Conservation (phyloP, 1,140 invertebrate species). For the Bombus turneri region DNA sequence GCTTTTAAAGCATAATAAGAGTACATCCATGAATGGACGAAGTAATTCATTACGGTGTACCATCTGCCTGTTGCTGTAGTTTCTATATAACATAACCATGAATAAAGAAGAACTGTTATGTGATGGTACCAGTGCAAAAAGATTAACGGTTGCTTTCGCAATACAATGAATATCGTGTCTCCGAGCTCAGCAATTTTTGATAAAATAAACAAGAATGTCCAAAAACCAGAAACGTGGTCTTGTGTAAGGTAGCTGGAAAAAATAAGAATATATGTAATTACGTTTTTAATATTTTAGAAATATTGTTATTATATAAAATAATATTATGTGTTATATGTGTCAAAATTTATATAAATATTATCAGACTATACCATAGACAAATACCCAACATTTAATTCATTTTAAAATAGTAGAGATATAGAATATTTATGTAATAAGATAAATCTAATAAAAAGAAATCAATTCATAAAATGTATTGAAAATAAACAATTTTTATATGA, state of each 20-base stretch:
- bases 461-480: no score
- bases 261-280: conserved; percentile 21
- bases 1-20: conserved; percentile 96
- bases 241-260: conserved; percentile 91
- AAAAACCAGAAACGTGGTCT: conserved; percentile 95
- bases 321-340: no score
- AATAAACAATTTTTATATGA: not conserved
- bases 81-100: conserved; percentile 98
- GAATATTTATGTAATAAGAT: no score
- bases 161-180: conserved; percentile 98
- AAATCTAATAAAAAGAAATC: no score
- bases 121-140: conserved; percentile 98
- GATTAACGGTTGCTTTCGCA: conserved; percentile 97
- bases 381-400: not conserved
- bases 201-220: conserved; percentile 97
- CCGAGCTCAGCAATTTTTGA: conserved; percentile 97
- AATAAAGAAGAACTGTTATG: conserved; percentile 95
- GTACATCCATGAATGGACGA: conserved; percentile 98
- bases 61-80: conserved; percentile 97
- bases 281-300: not conserved
- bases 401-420: no score
- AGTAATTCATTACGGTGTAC: conserved; percentile 87
- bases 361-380: no score
- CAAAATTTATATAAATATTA: no score
- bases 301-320: no score